A percentile compares a stretch with the other conserved stretches of the same genome.
These are phyloP conservation scores for Sarcophaga carnaria DNA, from an alignment of 2,888 invertebrate genomes.

Conservation along the genomic window DNA sequence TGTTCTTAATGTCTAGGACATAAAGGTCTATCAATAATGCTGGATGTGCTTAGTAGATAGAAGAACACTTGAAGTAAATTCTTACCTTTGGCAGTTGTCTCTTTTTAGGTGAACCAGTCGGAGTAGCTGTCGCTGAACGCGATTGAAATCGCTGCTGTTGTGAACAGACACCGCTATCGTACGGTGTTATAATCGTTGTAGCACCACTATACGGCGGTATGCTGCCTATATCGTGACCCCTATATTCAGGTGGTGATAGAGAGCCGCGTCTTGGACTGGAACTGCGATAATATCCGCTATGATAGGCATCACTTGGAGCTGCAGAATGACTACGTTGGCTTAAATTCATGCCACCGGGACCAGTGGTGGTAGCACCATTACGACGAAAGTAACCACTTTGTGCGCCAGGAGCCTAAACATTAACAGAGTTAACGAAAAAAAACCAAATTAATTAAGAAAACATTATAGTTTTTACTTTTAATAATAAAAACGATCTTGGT, in stretches of 20 bases:
- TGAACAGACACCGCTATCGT: conserved; percentile 60
- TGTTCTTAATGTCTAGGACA: no score
- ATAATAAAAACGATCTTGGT: background rate
- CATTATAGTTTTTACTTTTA: background rate
- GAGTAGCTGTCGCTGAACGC: conserved; percentile 94
- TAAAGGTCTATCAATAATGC: no score
- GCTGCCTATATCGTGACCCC: conserved; percentile 70
- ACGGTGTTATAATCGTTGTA: conserved; percentile 58
- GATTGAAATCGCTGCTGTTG: conserved; percentile 87
- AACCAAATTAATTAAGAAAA: background rate
- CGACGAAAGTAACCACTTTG: conserved; percentile 80
- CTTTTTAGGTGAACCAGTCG: conserved; percentile 97
- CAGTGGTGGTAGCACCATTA: conserved; percentile 80
- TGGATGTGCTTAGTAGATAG: no score
- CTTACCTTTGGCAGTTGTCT: conserved; percentile 95
- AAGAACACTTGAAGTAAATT: background rate
- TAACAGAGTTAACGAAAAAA: background rate
- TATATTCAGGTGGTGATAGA: conserved; percentile 82
- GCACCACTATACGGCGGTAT: conserved; percentile 64
- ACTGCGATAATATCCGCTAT: conserved; percentile 83
- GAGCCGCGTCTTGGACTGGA: conserved; percentile 88
- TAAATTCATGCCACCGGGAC: conserved; percentile 81
- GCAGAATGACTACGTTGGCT: conserved; percentile 92
- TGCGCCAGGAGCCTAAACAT: conserved; percentile 65
- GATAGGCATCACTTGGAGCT: conserved; percentile 85